Conservation (phyloP, 2,797 vertebrate genomes). For the Macrochelys suwanniensis region DNA sequence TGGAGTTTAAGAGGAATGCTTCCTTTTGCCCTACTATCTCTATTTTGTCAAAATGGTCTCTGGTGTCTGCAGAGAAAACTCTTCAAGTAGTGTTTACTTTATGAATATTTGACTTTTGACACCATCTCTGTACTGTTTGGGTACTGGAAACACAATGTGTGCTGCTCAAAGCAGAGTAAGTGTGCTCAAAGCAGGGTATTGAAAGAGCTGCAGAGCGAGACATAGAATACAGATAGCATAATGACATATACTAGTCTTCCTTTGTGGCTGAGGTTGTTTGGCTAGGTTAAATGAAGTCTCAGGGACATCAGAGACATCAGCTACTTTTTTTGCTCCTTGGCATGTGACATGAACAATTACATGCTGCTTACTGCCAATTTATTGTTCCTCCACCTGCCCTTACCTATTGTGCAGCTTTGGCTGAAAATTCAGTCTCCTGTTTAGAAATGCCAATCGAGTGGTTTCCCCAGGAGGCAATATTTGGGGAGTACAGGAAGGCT, state of each 20-base stretch:
- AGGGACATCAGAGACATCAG: neutral
- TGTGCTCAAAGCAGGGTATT: neutral
- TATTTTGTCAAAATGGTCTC: neutral
- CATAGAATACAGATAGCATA: neutral
- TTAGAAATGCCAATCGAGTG: neutral
- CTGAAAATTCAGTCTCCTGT: neutral
- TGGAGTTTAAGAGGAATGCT: neutral
- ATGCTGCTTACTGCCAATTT: conserved; percentile 34
- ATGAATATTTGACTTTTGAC: conserved; percentile 2
- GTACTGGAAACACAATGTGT: conserved; percentile 1
- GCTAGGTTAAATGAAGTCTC: conserved; percentile 19
- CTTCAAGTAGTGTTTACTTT: neutral
- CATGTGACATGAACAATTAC: conserved; percentile 39
- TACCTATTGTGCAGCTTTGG: neutral
- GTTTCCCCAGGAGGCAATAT: accelerated
- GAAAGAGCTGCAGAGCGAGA: neutral
- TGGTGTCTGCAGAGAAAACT: neutral
- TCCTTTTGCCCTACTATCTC: neutral
- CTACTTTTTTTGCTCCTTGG: conserved; percentile 13
- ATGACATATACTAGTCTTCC: neutral
- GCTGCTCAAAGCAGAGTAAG: conserved; percentile 11
- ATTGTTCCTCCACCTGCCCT: conserved; percentile 37
- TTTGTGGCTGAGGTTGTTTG: neutral
- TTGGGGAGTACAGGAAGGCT: accelerated
- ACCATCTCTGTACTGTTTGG: neutral